These are phyloP conservation scores for Habropoda laboriosa DNA, from an alignment of 1,140 invertebrate genomes.

Conservation along the genomic window DNA sequence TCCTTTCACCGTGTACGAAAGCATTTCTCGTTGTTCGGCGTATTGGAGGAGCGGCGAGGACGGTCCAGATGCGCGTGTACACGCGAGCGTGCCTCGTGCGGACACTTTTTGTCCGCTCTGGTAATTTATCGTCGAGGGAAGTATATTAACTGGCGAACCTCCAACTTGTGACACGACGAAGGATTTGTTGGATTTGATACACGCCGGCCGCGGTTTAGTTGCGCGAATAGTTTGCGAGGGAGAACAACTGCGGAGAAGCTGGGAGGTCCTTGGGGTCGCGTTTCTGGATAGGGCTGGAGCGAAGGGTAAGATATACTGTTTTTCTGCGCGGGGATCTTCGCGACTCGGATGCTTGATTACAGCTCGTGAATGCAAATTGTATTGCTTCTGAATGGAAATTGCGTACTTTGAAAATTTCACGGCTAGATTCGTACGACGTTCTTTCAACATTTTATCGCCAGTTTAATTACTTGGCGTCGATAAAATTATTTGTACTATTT, in stretches of 20 bases:
- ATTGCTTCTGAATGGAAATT: too few relatives aligned
- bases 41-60: too few relatives aligned
- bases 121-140: slow-evolving; percentile 54
- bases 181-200: slow-evolving; percentile 51
- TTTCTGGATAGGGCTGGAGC: not conserved
- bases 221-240: slow-evolving; percentile 30
- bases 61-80: not conserved
- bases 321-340: not conserved
- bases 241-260: not conserved
- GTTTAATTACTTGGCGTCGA: too few relatives aligned
- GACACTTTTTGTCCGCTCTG: slow-evolving; percentile 48
- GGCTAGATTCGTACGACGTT: too few relatives aligned
- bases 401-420: too few relatives aligned
- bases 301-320: not conserved
- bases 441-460: too few relatives aligned
- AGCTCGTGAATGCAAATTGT: too few relatives aligned
- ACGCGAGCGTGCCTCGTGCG: not conserved
- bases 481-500: too few relatives aligned
- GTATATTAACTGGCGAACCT: slow-evolving; percentile 64
- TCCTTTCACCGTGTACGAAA: slow-evolving; percentile 1
- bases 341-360: not conserved
- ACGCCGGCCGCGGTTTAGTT: slow-evolving; percentile 35
- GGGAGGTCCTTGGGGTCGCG: not conserved
- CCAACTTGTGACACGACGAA: slow-evolving; percentile 49
- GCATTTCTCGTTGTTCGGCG: not conserved